A percentile compares a stretch with the other conserved stretches of the same genome.
phyloP scores from a whole-genome alignment of 2,113 vertebrate species.

The Nycticorax nycticorax region DNA sequence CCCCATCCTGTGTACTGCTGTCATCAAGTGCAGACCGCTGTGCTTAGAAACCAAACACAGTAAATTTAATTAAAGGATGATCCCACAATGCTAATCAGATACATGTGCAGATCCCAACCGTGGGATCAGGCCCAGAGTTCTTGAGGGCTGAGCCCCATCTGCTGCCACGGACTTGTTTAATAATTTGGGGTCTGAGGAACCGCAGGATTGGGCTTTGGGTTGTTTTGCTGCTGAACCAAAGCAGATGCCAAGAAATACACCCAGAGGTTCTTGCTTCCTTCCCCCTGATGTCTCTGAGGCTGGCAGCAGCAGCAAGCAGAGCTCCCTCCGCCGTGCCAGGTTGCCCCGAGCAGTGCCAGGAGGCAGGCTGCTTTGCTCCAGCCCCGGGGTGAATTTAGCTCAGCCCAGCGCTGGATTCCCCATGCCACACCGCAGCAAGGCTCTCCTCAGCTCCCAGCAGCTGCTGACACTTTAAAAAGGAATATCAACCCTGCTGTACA shows the following conservation, averaged over 20 bases:
- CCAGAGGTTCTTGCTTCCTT: neutral
- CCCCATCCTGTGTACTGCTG: constrained; percentile 40
- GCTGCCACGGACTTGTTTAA: neutral
- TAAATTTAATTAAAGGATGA: constrained; percentile 44
- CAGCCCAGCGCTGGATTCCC: neutral
- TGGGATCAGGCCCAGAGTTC: neutral
- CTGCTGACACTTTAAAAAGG: neutral
- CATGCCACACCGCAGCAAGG: neutral
- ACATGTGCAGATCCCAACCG: neutral
- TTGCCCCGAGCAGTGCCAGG: neutral
- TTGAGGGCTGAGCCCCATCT: neutral
- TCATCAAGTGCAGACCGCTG: constrained; percentile 24
- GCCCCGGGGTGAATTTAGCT: neutral
- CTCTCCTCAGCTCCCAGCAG: neutral
- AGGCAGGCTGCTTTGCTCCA: neutral
- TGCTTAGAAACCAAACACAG: constrained; percentile 45
- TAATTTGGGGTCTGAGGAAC: neutral
- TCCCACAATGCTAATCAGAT: constrained; percentile 29
- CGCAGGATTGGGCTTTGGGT: neutral
- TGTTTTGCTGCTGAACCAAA: neutral
- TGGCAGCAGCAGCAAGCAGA: neutral
- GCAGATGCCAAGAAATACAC: neutral
- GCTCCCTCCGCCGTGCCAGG: neutral
- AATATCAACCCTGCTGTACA: neutral
- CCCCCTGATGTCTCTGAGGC: neutral